Conservation (phyloP, 2,113 vertebrate genomes). For the Misgurnus mizolepis region DNA sequence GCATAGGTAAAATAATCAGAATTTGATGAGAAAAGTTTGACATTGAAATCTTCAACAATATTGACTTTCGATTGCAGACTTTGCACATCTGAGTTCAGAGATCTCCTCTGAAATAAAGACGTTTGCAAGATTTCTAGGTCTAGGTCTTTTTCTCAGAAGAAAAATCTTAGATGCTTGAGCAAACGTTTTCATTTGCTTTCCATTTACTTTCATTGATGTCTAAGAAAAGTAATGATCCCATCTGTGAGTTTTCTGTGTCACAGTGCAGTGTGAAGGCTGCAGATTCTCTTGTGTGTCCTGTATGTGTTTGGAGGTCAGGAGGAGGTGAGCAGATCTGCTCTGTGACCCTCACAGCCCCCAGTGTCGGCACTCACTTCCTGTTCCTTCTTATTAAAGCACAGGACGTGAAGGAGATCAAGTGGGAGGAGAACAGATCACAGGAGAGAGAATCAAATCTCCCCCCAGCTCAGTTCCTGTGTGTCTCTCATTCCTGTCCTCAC, state of each 20-base stretch:
- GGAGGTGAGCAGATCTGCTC: constrained; percentile 24
- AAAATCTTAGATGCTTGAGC: no score
- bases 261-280: not conserved
- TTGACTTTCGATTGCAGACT: no score
- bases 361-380: constrained; percentile 33
- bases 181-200: no score
- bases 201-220: no score
- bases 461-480: constrained; percentile 17
- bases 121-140: no score
- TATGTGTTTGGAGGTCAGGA: constrained; percentile 15
- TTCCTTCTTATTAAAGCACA: constrained; percentile 44
- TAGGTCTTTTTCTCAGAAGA: no score
- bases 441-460: constrained; percentile 8
- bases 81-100: no score
- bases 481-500: constrained; percentile 15
- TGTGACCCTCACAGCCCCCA: constrained; percentile 19
- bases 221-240: no score
- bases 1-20: no score
- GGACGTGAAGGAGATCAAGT: constrained; percentile 6
- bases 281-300: not conserved
- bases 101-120: no score
- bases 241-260: not conserved
- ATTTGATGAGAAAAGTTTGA: no score
- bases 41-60: no score
- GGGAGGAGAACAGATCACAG: constrained; percentile 28